Conservation (phyloP, 2,888 invertebrate genomes). For the Allacma fusca region DNA sequence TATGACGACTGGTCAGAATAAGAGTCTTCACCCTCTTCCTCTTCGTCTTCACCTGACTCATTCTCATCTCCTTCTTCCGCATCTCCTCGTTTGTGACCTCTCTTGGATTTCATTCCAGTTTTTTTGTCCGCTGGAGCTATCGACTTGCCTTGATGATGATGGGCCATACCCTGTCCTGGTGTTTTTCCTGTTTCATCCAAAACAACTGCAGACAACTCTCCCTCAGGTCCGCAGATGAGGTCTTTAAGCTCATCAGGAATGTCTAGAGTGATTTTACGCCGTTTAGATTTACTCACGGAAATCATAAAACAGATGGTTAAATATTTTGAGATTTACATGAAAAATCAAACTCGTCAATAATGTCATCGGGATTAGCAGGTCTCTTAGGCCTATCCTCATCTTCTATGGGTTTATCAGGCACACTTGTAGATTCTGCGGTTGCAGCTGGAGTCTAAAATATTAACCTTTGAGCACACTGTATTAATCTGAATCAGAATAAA, state of each 20-base stretch:
- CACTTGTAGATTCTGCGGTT: too few relatives aligned
- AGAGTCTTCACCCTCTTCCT: conserved; percentile 50
- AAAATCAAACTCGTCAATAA: conserved; percentile 35
- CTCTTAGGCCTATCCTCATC: neutral
- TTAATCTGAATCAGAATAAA: too few relatives aligned
- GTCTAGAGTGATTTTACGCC: conserved; percentile 23
- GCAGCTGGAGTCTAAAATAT: neutral
- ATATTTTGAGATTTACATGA: conserved; percentile 26
- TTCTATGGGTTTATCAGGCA: neutral
- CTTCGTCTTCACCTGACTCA: conserved; percentile 48
- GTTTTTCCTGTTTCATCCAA: neutral
- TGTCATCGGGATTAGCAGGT: neutral
- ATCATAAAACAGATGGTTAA: too few relatives aligned
- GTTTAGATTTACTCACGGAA: too few relatives aligned
- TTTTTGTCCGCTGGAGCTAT: neutral
- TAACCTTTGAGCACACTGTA: too few relatives aligned
- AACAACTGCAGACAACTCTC: neutral
- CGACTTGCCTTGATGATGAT: neutral
- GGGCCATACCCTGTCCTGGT: neutral
- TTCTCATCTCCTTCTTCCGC: conserved; percentile 71
- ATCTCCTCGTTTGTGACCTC: conserved; percentile 66
- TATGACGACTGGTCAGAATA: conserved; percentile 15
- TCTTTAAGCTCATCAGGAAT: conserved; percentile 41
- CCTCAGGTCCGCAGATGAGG: conserved; percentile 30
- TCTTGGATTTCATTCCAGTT: neutral